phyloP scores from a whole-genome alignment of 2,888 invertebrate genomes.

The Ephialtes manifestator region DNA sequence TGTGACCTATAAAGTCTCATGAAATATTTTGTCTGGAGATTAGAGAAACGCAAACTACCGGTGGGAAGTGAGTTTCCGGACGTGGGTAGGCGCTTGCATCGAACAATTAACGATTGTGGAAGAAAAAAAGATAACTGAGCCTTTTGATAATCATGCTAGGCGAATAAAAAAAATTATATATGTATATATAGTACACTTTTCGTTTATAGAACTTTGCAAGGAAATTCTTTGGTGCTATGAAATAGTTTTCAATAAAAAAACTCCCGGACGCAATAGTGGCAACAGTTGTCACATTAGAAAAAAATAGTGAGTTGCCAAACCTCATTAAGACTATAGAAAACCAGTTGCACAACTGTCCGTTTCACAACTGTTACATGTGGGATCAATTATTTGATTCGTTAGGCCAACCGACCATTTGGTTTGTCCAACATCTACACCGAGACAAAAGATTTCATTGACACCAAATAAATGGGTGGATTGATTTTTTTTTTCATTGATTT shows the following conservation, averaged over 20 bases:
- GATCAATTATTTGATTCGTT: too few relatives aligned
- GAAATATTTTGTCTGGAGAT: conserved; percentile 66
- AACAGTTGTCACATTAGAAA: too few relatives aligned
- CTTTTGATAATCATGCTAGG: background rate
- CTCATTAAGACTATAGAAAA: too few relatives aligned
- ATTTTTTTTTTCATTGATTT: too few relatives aligned
- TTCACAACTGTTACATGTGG: too few relatives aligned
- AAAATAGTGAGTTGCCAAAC: too few relatives aligned
- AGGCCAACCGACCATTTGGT: too few relatives aligned
- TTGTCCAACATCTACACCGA: too few relatives aligned
- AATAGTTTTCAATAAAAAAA: background rate
- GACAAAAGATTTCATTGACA: too few relatives aligned
- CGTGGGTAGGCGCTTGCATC: conserved; percentile 75
- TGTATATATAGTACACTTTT: background rate
- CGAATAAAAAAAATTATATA: background rate
- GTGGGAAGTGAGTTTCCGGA: conserved; percentile 81
- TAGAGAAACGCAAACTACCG: conserved; percentile 64
- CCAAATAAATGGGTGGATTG: too few relatives aligned
- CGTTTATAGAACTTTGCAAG: background rate
- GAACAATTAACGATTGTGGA: conserved; percentile 75
- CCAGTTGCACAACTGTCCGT: too few relatives aligned
- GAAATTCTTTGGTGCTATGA: background rate
- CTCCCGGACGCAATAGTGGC: too few relatives aligned
- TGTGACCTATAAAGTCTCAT: conserved; percentile 19
- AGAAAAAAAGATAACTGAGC: conserved; percentile 4